Conservation (phyloP, 2,113 vertebrate genomes). For the Eptatretus burgeri region DNA sequence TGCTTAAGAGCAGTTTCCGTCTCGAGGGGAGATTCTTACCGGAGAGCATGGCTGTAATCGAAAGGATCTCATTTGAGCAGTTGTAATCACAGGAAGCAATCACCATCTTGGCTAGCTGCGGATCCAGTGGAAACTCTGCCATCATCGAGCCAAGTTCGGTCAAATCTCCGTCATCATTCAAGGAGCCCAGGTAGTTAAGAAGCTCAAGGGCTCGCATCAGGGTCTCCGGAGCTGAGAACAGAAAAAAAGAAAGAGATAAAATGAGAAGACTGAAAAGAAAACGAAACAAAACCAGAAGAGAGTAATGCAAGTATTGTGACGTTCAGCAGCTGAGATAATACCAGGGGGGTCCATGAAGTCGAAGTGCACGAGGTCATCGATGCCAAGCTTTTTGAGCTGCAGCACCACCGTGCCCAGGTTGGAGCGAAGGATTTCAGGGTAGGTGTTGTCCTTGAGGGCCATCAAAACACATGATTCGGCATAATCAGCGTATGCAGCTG, state of each 20-base stretch:
- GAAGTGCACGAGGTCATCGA: constrained; percentile 87
- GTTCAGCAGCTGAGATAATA: constrained; percentile 13
- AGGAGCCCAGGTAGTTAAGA: constrained; percentile 72
- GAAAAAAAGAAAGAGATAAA: constrained; percentile 13
- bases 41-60: constrained; percentile 97
- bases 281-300: too few relatives aligned
- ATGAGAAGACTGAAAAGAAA: background rate
- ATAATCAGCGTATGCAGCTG: background rate
- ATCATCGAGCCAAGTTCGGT: constrained; percentile 93
- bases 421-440: constrained; percentile 77
- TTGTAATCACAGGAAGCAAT: constrained; percentile 97
- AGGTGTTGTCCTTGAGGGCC: constrained; percentile 51
- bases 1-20: too few relatives aligned
- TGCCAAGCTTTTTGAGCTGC: constrained; percentile 79
- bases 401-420: constrained; percentile 76
- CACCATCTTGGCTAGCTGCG: constrained; percentile 93
- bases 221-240: constrained; percentile 57
- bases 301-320: too few relatives aligned
- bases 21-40: constrained; percentile 20
- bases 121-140: constrained; percentile 84
- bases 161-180: constrained; percentile 78
- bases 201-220: constrained; percentile 85
- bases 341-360: constrained; percentile 98
- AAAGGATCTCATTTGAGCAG: constrained; percentile 91
- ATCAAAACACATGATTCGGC: constrained; percentile 8